phyloP scores from a whole-genome alignment of 30 jellyfish, hydroid and myxozoan species.

The Cassiopea andromeda region DNA sequence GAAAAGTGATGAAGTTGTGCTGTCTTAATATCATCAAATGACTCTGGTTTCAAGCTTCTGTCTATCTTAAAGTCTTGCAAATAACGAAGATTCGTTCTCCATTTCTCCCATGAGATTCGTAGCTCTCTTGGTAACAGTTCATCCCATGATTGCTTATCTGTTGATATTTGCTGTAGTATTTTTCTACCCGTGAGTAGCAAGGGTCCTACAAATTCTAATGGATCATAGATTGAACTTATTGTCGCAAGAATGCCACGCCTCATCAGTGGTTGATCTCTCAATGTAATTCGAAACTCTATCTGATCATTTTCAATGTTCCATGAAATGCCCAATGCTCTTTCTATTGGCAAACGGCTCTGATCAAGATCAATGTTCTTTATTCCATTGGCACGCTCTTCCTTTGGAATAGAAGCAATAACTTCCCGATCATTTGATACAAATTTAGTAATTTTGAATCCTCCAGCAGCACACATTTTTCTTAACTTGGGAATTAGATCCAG shows the following conservation, averaged over 20 bases:
- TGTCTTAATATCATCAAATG: slow-evolving; percentile 13
- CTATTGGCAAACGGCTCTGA: slow-evolving; percentile 35
- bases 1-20: slow-evolving; percentile 64
- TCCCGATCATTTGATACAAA: slow-evolving; percentile 41
- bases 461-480: slow-evolving; percentile 23
- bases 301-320: slow-evolving; percentile 9
- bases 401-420: slow-evolving; percentile 40
- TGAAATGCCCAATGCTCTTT: slow-evolving; percentile 45
- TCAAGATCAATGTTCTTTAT: slow-evolving; percentile 35
- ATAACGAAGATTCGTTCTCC: slow-evolving; percentile 4
- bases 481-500: slow-evolving; percentile 2
- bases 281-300: slow-evolving; percentile 33
- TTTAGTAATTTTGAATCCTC: slow-evolving; percentile 45
- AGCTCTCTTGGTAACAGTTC: slow-evolving; percentile 7
- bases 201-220: slow-evolving; percentile 61
- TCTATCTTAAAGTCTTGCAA: background rate
- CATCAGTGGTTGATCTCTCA: slow-evolving; percentile 45
- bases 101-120: background rate
- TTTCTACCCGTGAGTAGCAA: slow-evolving; percentile 36
- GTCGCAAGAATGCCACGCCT: slow-evolving; percentile 54
- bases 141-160: slow-evolving; percentile 26
- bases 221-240: slow-evolving; percentile 52
- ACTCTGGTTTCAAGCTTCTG: background rate
- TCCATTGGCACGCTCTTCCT: slow-evolving; percentile 41
- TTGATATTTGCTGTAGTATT: slow-evolving; percentile 41